Conservation (phyloP, 2,113 vertebrate species). For the Rhadina sibilatrix region DNA sequence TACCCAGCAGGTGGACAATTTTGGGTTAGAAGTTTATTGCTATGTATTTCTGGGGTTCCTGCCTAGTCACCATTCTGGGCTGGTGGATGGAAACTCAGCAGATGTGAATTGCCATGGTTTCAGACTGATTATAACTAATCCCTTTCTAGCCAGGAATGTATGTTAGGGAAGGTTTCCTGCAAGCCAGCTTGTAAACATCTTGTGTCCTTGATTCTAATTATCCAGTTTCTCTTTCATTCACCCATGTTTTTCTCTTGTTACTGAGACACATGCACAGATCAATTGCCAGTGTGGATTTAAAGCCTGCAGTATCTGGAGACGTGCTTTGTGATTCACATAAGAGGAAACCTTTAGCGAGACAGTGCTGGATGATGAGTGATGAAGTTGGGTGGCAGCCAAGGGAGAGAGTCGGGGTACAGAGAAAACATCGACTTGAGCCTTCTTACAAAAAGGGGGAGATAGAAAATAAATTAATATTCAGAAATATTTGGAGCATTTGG, state of each 20-base stretch:
- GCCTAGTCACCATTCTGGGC: neutral
- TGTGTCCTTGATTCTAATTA: neutral
- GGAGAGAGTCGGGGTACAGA: rapidly evolving
- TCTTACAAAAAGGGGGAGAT: neutral
- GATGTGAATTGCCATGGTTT: neutral
- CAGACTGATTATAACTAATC: neutral
- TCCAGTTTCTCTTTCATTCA: neutral
- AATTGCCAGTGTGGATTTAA: neutral
- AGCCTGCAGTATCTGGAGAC: neutral
- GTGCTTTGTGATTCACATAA: neutral
- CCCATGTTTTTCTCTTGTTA: neutral
- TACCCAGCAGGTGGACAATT: neutral
- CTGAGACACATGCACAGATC: neutral
- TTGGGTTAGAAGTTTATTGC: neutral
- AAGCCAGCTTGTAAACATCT: neutral
- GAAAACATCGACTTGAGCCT: rapidly evolving
- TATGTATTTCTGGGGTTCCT: neutral
- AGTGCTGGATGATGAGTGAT: rapidly evolving
- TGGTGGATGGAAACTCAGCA: neutral
- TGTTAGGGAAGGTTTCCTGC: neutral
- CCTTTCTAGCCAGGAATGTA: neutral
- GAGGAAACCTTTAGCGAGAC: neutral
- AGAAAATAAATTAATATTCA: neutral
- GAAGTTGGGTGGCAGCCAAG: neutral
- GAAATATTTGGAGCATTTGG: neutral